Evolutionary conservation across 2,113 vertebrate species (phyloP).

Genomic region (Odontophorus gujanensis): DNA sequence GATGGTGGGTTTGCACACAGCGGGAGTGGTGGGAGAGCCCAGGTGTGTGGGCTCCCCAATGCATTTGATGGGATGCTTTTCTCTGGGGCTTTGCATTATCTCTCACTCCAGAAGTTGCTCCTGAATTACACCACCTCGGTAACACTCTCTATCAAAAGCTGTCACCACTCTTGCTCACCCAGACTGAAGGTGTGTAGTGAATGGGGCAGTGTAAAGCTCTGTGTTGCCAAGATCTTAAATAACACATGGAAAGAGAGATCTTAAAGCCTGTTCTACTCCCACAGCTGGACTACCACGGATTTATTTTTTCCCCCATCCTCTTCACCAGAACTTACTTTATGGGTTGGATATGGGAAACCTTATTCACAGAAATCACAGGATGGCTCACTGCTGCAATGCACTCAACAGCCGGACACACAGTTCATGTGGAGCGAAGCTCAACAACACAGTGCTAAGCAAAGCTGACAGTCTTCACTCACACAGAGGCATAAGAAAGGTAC

Average conservation of each 20-base stretch:
- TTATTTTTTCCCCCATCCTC: background rate
- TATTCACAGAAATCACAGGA: slow-evolving; percentile 25
- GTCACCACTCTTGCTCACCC: background rate
- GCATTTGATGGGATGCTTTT: background rate
- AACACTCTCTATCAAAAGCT: background rate
- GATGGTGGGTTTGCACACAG: background rate
- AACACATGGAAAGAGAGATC: background rate
- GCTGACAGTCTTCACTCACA: background rate
- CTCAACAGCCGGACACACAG: slow-evolving; percentile 25
- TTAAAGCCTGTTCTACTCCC: background rate
- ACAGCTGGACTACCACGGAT: background rate
- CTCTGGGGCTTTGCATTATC: background rate
- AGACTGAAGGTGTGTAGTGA: background rate
- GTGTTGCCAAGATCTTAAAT: background rate
- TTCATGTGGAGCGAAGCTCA: background rate
- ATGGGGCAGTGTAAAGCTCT: background rate
- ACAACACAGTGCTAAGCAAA: slow-evolving; percentile 25
- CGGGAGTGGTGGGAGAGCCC: background rate
- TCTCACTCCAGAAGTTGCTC: background rate
- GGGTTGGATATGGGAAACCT: background rate
- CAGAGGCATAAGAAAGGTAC: background rate
- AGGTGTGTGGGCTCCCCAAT: background rate
- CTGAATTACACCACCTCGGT: background rate
- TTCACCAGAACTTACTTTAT: background rate
- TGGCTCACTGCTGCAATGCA: slow-evolving; percentile 31